Evolutionary conservation across 2,797 vertebrate species (phyloP).

Genomic region (Hypotaenidia philippensis): DNA sequence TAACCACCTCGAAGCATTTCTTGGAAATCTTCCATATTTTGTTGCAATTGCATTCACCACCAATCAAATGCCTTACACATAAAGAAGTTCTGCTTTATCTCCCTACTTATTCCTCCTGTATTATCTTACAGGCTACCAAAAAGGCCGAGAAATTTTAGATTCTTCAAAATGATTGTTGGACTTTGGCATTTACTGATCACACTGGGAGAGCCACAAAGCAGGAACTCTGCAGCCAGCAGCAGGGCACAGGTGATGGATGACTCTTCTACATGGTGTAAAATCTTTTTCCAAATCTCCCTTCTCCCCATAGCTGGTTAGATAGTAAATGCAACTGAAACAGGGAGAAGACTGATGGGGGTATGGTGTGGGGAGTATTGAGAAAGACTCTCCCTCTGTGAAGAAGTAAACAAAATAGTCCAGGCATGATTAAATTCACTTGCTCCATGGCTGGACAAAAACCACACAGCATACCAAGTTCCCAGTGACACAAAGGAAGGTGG

Average conservation of each 20-base stretch:
- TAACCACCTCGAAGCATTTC: neutral
- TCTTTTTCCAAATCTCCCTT: neutral
- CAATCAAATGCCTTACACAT: neutral
- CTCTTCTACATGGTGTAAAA: neutral
- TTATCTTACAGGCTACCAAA: neutral
- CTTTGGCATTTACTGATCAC: neutral
- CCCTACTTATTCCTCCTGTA: neutral
- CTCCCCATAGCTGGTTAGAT: neutral
- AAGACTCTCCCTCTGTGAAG: neutral
- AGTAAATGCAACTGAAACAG: neutral
- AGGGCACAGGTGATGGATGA: neutral
- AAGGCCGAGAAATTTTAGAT: neutral
- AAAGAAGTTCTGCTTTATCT: neutral
- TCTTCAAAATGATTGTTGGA: neutral
- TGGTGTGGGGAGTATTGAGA: neutral
- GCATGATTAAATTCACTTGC: neutral
- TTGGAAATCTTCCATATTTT: neutral
- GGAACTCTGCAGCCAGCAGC: neutral
- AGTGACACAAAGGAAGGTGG: neutral
- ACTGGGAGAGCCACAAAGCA: neutral
- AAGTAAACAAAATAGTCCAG: neutral
- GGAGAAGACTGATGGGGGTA: neutral
- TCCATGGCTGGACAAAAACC: neutral
- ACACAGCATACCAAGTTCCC: accelerated
- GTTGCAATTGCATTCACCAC: neutral